These are phyloP conservation scores for Lates calcarifer DNA, from an alignment of 2,113 vertebrate species.

Conservation along the genomic window DNA sequence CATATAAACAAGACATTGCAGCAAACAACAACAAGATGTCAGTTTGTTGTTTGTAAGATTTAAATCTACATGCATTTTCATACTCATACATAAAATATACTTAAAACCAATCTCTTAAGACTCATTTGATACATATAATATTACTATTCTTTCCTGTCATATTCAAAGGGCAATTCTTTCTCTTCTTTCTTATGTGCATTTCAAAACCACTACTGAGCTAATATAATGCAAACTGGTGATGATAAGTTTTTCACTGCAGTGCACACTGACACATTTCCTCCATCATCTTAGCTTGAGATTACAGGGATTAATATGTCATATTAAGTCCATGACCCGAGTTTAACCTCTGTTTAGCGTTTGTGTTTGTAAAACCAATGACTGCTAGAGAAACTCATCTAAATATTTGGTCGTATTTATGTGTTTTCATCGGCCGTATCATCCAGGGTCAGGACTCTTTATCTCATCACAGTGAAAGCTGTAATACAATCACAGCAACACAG, in stretches of 20 bases:
- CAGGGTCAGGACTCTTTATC: conserved; percentile 12
- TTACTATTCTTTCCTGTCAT: not conserved
- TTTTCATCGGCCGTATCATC: conserved; percentile 28
- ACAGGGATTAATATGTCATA: conserved; percentile 32
- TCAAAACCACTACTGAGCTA: conserved; percentile 4
- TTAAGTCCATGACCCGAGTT: conserved; percentile 36
- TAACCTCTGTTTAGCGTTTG: conserved; percentile 51
- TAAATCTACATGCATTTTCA: no score
- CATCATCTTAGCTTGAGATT: conserved; percentile 30
- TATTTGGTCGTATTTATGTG: conserved; percentile 1
- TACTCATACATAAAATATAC: no score
- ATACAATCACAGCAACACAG: conserved; percentile 4
- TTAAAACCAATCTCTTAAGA: not conserved
- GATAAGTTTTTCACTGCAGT: conserved; percentile 29
- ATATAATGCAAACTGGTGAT: conserved; percentile 1
- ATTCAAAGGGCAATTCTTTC: conserved; percentile 9
- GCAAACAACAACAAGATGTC: no score
- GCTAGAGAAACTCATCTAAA: conserved; percentile 31
- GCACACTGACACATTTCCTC: conserved; percentile 8
- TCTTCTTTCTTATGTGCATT: conserved; percentile 30
- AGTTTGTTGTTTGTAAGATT: no score
- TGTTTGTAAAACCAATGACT: conserved; percentile 29
- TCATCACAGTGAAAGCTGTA: conserved; percentile 8
- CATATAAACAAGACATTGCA: no score
- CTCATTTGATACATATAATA: not conserved